Evolutionary conservation across 1,140 invertebrate genomes (phyloP).

Genomic region (Ceratina australensis): DNA sequence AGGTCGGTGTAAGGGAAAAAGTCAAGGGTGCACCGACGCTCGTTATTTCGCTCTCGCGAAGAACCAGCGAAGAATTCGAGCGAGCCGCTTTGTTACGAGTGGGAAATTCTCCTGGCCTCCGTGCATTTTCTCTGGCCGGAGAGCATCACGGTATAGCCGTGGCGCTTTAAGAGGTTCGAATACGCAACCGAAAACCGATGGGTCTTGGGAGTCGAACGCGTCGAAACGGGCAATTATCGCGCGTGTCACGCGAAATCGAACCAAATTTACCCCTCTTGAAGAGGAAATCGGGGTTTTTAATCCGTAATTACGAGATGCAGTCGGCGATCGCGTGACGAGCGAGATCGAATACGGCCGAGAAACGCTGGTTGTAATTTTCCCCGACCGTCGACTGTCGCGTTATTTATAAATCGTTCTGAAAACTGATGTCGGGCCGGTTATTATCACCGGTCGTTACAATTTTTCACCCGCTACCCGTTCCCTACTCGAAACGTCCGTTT

Average conservation of each 20-base stretch:
- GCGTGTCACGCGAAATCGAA: background rate
- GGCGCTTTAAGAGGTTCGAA: background rate
- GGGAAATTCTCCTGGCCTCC: background rate
- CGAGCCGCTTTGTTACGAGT: background rate
- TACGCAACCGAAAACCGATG: background rate
- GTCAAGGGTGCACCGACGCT: background rate
- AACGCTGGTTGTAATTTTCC: constrained; percentile 19
- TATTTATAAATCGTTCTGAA: constrained; percentile 47
- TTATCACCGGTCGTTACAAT: constrained; percentile 45
- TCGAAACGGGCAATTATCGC: background rate
- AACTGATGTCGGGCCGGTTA: constrained; percentile 30
- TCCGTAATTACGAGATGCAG: too few relatives aligned
- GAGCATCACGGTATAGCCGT: constrained; percentile 8
- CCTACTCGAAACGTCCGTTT: constrained; percentile 35
- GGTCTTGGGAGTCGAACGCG: background rate
- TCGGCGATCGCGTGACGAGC: too few relatives aligned
- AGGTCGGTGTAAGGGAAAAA: background rate
- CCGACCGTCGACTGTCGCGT: constrained; percentile 30
- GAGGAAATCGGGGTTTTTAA: too few relatives aligned
- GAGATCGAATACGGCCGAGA: too few relatives aligned
- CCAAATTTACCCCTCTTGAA: too few relatives aligned
- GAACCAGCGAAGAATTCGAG: background rate
- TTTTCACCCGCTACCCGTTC: constrained; percentile 30
- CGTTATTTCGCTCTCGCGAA: constrained; percentile 18
- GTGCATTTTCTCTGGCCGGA: background rate